Percentiles rank a stretch among this genome's conserved stretches.
These are phyloP conservation scores for Clarias magur DNA, from an alignment of 2,113 vertebrate species.

Conservation along the genomic window DNA sequence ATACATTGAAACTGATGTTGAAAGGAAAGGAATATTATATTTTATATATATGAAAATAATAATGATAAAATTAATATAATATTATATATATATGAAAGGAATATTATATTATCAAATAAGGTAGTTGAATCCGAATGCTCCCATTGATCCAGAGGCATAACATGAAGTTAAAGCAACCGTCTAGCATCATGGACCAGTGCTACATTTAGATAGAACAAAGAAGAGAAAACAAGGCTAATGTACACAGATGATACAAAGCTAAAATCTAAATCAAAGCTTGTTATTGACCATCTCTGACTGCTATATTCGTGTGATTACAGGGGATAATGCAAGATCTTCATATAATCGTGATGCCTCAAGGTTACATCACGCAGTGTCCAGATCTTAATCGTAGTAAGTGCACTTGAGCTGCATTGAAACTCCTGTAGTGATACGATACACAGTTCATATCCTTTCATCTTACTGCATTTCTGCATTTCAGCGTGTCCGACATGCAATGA, in stretches of 20 bases:
- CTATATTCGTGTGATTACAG: constrained; percentile 67
- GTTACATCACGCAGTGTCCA: constrained; percentile 96
- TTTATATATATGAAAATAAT: no score
- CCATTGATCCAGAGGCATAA: background rate
- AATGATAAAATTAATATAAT: no score
- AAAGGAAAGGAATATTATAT: background rate
- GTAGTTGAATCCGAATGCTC: background rate
- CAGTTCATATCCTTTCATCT: constrained; percentile 15
- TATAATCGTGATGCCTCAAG: constrained; percentile 96
- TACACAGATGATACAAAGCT: background rate
- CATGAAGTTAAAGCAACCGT: background rate
- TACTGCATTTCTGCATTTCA: constrained; percentile 64
- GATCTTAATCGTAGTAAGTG: constrained; percentile 99
- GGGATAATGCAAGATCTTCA: constrained; percentile 97
- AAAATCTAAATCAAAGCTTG: background rate
- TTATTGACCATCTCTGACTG: constrained; percentile 11
- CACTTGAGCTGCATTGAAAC: constrained; percentile 38
- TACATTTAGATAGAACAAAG: background rate
- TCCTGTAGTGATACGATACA: background rate
- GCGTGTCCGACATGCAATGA: constrained; percentile 98
- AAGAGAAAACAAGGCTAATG: background rate
- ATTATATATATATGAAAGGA: no score
- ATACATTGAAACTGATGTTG: background rate
- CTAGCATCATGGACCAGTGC: background rate
- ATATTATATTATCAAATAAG: no score